These are phyloP conservation scores for Alfaro cultratus DNA, from an alignment of 2,797 vertebrate species.

Conservation along the genomic window DNA sequence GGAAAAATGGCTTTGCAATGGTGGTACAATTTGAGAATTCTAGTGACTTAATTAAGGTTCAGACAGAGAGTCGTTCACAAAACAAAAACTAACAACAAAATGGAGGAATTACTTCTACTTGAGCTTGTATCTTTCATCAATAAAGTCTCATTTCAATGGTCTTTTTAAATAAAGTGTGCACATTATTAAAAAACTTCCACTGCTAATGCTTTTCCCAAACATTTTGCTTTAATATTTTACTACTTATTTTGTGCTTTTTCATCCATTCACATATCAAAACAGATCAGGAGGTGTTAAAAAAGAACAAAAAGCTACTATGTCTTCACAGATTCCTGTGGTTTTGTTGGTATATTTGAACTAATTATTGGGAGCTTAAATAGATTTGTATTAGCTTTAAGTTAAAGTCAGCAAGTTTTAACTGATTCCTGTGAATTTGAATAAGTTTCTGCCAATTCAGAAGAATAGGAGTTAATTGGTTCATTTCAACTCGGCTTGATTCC, in stretches of 20 bases:
- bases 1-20: slow-evolving; percentile 17
- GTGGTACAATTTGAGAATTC: background rate
- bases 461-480: background rate
- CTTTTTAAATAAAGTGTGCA: background rate
- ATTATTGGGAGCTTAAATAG: background rate
- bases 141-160: slow-evolving; percentile 8
- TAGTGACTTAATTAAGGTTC: background rate
- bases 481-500: background rate
- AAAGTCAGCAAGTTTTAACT: background rate
- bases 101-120: slow-evolving; percentile 9
- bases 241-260: background rate
- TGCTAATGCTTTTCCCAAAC: background rate
- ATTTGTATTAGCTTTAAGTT: background rate
- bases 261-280: background rate
- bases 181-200: background rate
- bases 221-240: background rate
- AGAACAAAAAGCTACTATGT: background rate
- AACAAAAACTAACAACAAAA: slow-evolving; percentile 5
- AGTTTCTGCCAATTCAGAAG: background rate
- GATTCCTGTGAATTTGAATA: background rate
- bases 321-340: background rate
- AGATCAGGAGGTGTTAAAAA: background rate
- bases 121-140: slow-evolving; percentile 3
- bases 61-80: background rate
- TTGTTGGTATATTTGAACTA: background rate